Conservation (phyloP, 1,140 invertebrate genomes). For the Cydia amplana region DNA sequence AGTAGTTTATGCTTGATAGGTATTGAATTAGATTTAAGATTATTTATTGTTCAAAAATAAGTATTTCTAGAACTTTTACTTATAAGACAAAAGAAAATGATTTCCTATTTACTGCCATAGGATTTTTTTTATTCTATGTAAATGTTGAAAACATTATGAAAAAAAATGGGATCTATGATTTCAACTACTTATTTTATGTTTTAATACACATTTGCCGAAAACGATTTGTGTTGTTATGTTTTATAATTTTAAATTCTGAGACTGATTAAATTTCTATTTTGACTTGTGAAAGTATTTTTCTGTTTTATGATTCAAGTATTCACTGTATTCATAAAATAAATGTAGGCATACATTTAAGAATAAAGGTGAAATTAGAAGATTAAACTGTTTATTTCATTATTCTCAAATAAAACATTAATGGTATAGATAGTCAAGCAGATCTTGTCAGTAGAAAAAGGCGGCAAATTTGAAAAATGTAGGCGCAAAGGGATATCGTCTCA, state of each 20-base stretch:
- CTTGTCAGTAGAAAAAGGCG: too few species aligned
- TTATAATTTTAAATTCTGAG: constrained; percentile 7
- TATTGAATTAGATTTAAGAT: constrained; percentile 12
- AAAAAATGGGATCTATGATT: background rate
- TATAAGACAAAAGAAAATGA: background rate
- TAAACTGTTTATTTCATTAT: too few species aligned
- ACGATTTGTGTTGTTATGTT: background rate
- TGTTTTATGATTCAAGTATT: constrained; percentile 11
- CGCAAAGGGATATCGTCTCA: too few species aligned
- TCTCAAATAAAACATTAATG: background rate
- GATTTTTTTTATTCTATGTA: background rate
- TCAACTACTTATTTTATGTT: constrained; percentile 10
- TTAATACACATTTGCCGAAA: background rate
- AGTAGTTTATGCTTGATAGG: constrained; percentile 5
- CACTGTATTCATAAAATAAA: constrained; percentile 11
- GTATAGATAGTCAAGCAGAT: too few species aligned
- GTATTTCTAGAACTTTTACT: background rate
- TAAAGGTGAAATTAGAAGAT: background rate
- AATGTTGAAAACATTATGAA: background rate
- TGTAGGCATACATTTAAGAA: constrained; percentile 5
- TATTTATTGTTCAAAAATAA: constrained; percentile 17
- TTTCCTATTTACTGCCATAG: background rate
- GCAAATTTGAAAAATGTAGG: too few species aligned
- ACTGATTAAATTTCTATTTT: constrained; percentile 20
- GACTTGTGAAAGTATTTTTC: constrained; percentile 2